Conservation (phyloP, 2,113 vertebrate genomes). For the Eulemur rufifrons region DNA sequence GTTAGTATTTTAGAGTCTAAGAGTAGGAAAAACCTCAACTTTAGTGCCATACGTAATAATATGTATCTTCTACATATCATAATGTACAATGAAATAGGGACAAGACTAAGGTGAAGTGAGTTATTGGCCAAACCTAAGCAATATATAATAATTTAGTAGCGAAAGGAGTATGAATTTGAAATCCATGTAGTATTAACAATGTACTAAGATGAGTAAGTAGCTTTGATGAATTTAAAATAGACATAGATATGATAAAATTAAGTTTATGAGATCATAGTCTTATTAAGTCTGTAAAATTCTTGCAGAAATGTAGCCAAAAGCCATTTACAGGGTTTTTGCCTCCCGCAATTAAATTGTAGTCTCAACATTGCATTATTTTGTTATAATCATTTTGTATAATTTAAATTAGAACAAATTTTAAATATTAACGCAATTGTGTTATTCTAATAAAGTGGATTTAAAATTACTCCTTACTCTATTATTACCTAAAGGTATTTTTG, state of each 20-base stretch:
- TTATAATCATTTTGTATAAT: not conserved
- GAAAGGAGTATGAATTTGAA: not conserved
- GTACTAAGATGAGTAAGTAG: not conserved
- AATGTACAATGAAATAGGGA: not conserved
- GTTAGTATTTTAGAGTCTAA: not conserved
- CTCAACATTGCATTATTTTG: not conserved
- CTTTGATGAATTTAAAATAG: conserved; percentile 29
- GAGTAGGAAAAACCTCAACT: not conserved
- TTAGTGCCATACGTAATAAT: not conserved
- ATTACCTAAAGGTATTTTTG: not conserved
- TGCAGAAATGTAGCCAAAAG: not conserved
- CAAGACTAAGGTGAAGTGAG: not conserved
- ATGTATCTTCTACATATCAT: not conserved
- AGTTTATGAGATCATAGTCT: not conserved
- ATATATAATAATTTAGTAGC: not conserved
- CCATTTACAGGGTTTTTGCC: not conserved
- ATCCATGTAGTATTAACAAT: not conserved
- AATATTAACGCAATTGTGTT: not conserved
- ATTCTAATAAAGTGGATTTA: not conserved
- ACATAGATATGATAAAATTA: not conserved
- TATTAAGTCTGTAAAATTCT: not conserved
- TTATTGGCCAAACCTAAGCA: not conserved
- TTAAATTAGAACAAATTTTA: conserved; percentile 21
- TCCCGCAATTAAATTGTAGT: not conserved
- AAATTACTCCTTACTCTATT: not conserved